Percentiles rank a stretch among this genome's conserved stretches.
phyloP scores from a whole-genome alignment of 2,888 invertebrate species.

The Hololepta plana region DNA sequence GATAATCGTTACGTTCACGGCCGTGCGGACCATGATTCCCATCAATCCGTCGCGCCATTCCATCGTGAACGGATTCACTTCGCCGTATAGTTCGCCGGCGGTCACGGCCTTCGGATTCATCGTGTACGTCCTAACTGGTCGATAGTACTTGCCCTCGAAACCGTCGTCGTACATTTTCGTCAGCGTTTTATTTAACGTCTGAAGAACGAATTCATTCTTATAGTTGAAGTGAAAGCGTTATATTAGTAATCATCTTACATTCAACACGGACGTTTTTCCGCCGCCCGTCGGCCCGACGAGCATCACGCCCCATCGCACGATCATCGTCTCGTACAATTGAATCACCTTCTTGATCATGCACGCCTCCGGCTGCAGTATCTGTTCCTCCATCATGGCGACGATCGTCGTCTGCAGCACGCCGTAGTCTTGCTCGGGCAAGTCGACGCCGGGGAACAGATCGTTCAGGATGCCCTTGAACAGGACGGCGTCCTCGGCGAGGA shows the following conservation, averaged over 20 bases:
- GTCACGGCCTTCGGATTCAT: constrained; percentile 81
- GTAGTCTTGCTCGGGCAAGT: constrained; percentile 62
- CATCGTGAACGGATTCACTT: constrained; percentile 62
- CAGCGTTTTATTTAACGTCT: constrained; percentile 56
- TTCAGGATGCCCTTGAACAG: constrained; percentile 75
- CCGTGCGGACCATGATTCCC: constrained; percentile 43
- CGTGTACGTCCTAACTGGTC: constrained; percentile 56
- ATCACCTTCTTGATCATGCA: constrained; percentile 58
- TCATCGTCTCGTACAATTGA: constrained; percentile 80
- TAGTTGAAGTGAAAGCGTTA: not conserved
- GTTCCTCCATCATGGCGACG: constrained; percentile 31
- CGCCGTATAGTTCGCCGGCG: constrained; percentile 78
- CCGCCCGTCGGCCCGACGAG: constrained; percentile 79
- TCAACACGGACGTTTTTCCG: constrained; percentile 63
- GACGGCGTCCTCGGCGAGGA: constrained; percentile 65
- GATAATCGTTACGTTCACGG: constrained; percentile 31
- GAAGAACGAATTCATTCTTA: constrained; percentile 10
- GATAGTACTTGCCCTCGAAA: constrained; percentile 41
- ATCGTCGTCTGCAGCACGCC: constrained; percentile 53
- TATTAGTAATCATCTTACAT: constrained; percentile 25
- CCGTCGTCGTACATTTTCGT: constrained; percentile 42
- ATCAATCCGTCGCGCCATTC: constrained; percentile 86
- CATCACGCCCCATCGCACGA: constrained; percentile 86
- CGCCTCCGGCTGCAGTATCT: constrained; percentile 45
- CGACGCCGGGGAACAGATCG: constrained; percentile 77